Evolutionary conservation across 2,113 vertebrate genomes (phyloP), one percentile per base, ranked within the genome.

Genomic region (Malurus melanocephalus): DNA sequence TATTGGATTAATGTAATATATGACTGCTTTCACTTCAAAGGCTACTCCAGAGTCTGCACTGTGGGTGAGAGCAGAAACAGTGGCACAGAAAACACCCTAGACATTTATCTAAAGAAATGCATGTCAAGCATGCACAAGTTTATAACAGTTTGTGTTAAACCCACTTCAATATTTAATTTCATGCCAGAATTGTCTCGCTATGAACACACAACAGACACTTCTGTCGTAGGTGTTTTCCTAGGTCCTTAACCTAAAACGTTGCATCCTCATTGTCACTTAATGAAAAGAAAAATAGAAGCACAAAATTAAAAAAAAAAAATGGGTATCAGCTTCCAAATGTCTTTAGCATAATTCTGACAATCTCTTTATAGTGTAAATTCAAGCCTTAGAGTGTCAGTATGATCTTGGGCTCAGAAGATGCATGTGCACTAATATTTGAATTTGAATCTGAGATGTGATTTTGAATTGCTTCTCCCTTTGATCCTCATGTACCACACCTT

Each of bases 61-160:
- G 7, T 60, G 35, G 30, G 33, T 1, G 18, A 59, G 11, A 28
- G 2, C 42, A 85, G 28, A 46, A 92, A 78, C 11, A 80, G 18
- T 0, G 0, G 40, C 16, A n/a, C 17, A 64, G 60, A 38, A 77
- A 32, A 1, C 27, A 16, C 2, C 9, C 14, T 45, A 33, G 17
- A 33, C 42, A 66, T 59, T 35, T 64, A 32, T 64, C 23, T 84
- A 56, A 74, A 78, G 33, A 71, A 62, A 64, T 20, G 2, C 14
- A 17, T 16, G 6, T 35, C 48, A 64, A 87, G 10, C 26, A 18
- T 35, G 22, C 13, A 46, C 17, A 42, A 32, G 7, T 35, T 80
- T 86, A 26, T 46, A 68, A 68, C 1, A 42, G 9, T 51, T 79
- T 59, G 14, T 20, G 51, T 49, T 69, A 69, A 76, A 42, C 8